A percentile compares a stretch with the other conserved stretches of the same genome.
These are phyloP conservation scores for Aethes cnicana DNA, from an alignment of 2,888 invertebrate genomes.

Conservation along the genomic window DNA sequence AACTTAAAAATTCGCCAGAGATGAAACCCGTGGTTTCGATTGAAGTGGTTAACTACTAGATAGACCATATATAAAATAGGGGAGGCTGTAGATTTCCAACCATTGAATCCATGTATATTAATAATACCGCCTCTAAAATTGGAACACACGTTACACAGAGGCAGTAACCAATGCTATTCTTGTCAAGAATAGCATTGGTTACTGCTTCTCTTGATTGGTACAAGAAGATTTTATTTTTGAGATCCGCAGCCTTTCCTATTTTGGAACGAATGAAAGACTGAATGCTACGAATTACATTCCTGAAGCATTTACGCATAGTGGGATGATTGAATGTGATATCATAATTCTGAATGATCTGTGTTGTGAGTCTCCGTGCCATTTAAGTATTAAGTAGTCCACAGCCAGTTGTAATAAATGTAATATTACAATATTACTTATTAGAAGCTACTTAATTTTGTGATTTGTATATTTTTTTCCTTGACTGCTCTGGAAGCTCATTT, in stretches of 20 bases:
- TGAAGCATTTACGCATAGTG: constrained; percentile 24
- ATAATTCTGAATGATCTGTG: neutral
- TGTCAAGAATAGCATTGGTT: too few relatives aligned
- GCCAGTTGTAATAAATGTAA: constrained; percentile 7
- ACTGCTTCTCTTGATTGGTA: too few relatives aligned
- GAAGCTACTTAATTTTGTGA: constrained; percentile 52
- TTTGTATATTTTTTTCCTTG: constrained; percentile 6
- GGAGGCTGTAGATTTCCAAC: too few relatives aligned
- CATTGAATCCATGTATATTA: too few relatives aligned
- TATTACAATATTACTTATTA: constrained; percentile 52
- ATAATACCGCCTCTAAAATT: too few relatives aligned
- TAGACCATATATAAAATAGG: too few relatives aligned
- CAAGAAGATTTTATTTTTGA: neutral
- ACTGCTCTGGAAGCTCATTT: constrained; percentile 19
- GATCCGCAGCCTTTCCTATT: neutral
- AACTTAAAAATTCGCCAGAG: too few relatives aligned
- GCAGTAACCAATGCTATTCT: too few relatives aligned
- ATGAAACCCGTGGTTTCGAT: too few relatives aligned
- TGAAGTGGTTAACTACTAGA: too few relatives aligned
- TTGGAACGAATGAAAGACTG: constrained; percentile 28
- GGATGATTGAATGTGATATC: constrained; percentile 10
- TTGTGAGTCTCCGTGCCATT: constrained; percentile 45
- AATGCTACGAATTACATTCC: constrained; percentile 34
- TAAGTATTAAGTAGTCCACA: constrained; percentile 34
- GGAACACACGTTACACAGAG: too few relatives aligned